phyloP scores from a whole-genome alignment of 2,113 vertebrate species.

The Pholis gunnellus region DNA sequence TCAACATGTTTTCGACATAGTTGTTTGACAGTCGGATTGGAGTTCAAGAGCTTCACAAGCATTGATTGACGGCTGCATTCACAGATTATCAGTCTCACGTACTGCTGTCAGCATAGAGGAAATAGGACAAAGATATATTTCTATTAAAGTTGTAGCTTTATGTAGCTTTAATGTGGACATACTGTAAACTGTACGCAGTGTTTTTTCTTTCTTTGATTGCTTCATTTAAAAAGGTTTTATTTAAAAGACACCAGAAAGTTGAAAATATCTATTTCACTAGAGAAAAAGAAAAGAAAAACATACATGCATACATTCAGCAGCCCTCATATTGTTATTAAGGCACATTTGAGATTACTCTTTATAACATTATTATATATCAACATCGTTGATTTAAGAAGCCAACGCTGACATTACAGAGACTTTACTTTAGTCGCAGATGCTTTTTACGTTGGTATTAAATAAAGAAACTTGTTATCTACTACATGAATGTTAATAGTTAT shows the following conservation, averaged over 20 bases:
- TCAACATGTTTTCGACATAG: too few species aligned
- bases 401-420: neutral
- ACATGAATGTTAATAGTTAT: neutral
- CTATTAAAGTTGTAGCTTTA: too few species aligned
- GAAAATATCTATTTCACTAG: neutral
- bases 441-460: neutral
- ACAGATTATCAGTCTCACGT: too few species aligned
- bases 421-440: neutral
- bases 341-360: too few species aligned
- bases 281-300: neutral
- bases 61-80: neutral
- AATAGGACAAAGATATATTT: neutral
- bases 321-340: too few species aligned
- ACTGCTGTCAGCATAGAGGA: neutral
- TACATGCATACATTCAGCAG: neutral
- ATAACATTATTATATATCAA: neutral
- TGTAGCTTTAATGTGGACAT: neutral
- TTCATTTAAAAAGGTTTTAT: neutral
- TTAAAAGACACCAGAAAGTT: neutral
- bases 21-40: too few species aligned
- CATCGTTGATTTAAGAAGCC: neutral
- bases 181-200: too few species aligned
- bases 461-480: neutral
- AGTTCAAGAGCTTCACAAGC: neutral
- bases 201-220: neutral